These are phyloP conservation scores for Cerastis leucographa DNA, from an alignment of 2,888 invertebrate species.

Conservation along the genomic window DNA sequence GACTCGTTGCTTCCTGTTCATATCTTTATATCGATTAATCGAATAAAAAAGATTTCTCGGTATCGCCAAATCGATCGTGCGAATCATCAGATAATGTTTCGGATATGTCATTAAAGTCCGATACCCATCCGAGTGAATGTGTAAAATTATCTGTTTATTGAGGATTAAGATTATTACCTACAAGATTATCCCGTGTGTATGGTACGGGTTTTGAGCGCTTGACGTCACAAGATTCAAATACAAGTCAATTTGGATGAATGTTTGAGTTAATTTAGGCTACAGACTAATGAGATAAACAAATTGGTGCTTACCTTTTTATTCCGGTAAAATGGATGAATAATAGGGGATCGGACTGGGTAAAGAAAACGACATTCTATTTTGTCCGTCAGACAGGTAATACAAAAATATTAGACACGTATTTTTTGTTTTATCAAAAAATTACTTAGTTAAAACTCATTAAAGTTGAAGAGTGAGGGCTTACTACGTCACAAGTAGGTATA, in stretches of 20 bases:
- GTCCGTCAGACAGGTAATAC: too few species aligned
- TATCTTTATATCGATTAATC: constrained; percentile 40
- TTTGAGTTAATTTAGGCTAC: constrained; percentile 7
- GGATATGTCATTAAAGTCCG: constrained; percentile 42
- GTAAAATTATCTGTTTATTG: constrained; percentile 43
- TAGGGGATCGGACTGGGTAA: too few species aligned
- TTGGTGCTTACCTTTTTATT: constrained; percentile 1
- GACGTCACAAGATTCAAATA: constrained; percentile 22
- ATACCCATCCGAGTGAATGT: constrained; percentile 36
- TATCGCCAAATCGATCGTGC: constrained; percentile 45
- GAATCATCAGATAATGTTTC: constrained; percentile 42
- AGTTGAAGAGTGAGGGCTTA: too few species aligned
- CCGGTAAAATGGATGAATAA: not conserved
- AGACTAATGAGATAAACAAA: constrained; percentile 1
- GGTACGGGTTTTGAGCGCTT: constrained; percentile 20
- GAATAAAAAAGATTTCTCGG: constrained; percentile 42
- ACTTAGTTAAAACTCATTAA: too few species aligned
- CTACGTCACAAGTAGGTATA: too few species aligned
- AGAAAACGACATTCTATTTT: too few species aligned
- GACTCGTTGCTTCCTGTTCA: constrained; percentile 33
- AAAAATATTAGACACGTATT: too few species aligned
- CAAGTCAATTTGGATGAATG: not conserved
- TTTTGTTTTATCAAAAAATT: too few species aligned
- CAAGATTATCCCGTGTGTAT: constrained; percentile 23
- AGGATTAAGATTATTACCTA: constrained; percentile 33